Percentiles rank a stretch among this genome's conserved stretches.
phyloP scores from a whole-genome alignment of 2,888 invertebrate species.

The Euplexia lucipara region DNA sequence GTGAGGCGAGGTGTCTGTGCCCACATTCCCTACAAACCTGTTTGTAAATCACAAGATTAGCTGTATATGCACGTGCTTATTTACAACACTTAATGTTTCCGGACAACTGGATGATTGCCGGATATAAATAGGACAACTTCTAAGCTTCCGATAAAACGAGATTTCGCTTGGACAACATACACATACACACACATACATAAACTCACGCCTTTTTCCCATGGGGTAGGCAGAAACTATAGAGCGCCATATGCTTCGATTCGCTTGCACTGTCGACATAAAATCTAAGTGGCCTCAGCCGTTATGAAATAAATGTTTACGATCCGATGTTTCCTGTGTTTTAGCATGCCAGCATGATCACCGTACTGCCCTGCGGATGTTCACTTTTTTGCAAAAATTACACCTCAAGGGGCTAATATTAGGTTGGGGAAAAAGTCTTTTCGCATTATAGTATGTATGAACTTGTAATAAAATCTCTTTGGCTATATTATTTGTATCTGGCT shows the following conservation, averaged over 20 bases:
- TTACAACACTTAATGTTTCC: constrained; percentile 39
- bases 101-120: constrained; percentile 26
- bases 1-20: not conserved
- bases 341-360: no score
- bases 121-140: constrained; percentile 23
- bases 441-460: no score
- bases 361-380: no score
- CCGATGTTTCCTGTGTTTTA: not conserved
- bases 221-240: no score
- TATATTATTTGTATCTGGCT: no score
- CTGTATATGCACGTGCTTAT: constrained; percentile 27
- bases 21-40: constrained; percentile 26
- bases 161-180: not conserved
- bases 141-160: constrained; percentile 23
- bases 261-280: not conserved
- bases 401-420: no score
- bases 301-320: not conserved
- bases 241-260: no score
- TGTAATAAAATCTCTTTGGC: no score
- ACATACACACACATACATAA: no score
- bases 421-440: no score
- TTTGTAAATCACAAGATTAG: constrained; percentile 22
- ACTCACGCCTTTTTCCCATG: no score
- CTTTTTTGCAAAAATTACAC: no score
- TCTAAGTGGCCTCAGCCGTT: not conserved